phyloP scores from a whole-genome alignment of 2,888 invertebrate species.

The Clepsis dumicolana region DNA sequence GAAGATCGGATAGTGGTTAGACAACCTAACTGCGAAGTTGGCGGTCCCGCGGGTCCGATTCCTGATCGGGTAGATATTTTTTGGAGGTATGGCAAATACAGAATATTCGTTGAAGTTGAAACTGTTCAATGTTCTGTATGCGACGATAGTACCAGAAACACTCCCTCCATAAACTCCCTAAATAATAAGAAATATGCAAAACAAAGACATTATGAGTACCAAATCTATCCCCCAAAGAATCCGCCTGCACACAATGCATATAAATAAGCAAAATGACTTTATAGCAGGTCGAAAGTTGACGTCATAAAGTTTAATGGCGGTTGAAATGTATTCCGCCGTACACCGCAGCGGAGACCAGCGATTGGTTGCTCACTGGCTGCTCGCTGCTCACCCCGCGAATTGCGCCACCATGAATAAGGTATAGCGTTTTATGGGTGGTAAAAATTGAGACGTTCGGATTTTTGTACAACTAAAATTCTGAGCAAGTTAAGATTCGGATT shows the following conservation, averaged over 20 bases:
- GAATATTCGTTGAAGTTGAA: neutral
- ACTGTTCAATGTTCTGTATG: neutral
- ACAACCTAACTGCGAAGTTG: no score
- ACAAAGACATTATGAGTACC: neutral
- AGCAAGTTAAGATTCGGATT: neutral
- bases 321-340: constrained; percentile 61
- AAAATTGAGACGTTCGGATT: constrained; percentile 25
- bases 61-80: no score
- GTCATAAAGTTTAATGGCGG: constrained; percentile 69
- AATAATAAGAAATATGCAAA: constrained; percentile 9
- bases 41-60: no score
- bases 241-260: constrained; percentile 31
- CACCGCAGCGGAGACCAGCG: constrained; percentile 47
- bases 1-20: no score
- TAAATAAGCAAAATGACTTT: constrained; percentile 65
- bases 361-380: constrained; percentile 36
- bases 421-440: constrained; percentile 25
- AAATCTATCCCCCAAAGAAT: constrained; percentile 14
- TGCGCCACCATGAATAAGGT: constrained; percentile 8
- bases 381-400: constrained; percentile 15
- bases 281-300: constrained; percentile 68
- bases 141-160: neutral
- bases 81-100: neutral
- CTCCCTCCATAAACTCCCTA: neutral
- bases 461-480: constrained; percentile 20